A percentile compares a stretch with the other conserved stretches of the same genome.
These are phyloP conservation scores for Oryctes rhinoceros DNA, from an alignment of 1,140 invertebrate species.

Conservation along the genomic window DNA sequence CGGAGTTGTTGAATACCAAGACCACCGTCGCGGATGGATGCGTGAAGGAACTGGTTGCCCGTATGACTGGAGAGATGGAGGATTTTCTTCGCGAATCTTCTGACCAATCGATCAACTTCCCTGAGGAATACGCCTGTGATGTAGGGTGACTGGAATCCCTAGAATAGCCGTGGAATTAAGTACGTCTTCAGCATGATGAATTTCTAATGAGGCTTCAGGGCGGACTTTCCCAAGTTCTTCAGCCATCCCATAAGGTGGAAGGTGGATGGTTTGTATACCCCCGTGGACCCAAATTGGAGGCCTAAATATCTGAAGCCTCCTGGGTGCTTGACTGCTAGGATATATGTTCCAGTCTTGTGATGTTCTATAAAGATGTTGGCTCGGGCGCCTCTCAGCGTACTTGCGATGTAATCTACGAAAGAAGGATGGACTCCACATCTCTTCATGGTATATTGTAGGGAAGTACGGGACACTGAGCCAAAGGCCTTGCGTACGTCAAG, in stretches of 20 bases:
- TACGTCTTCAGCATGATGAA: constrained; percentile 19
- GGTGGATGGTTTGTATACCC: constrained; percentile 10
- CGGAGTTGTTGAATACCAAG: constrained; percentile 41
- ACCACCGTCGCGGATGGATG: neutral
- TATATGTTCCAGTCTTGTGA: too few species aligned
- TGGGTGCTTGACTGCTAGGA: too few species aligned
- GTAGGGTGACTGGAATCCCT: neutral
- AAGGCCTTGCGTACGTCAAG: constrained; percentile 49
- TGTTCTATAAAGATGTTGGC: constrained; percentile 50
- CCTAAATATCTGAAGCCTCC: constrained; percentile 34
- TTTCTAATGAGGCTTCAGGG: constrained; percentile 44
- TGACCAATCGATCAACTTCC: constrained; percentile 29
- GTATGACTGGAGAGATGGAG: constrained; percentile 4
- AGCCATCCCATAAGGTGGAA: constrained; percentile 34
- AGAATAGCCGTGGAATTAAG: neutral
- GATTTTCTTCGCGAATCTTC: constrained; percentile 15
- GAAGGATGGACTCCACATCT: constrained; percentile 45
- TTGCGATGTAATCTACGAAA: constrained; percentile 49
- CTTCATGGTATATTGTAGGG: constrained; percentile 50
- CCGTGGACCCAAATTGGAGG: neutral
- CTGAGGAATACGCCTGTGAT: neutral
- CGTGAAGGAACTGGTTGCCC: neutral
- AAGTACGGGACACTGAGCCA: constrained; percentile 58
- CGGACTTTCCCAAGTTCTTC: neutral
- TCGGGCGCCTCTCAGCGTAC: constrained; percentile 41